phyloP scores from a whole-genome alignment of 2,797 vertebrate genomes.

The Meriones psammophilus region DNA sequence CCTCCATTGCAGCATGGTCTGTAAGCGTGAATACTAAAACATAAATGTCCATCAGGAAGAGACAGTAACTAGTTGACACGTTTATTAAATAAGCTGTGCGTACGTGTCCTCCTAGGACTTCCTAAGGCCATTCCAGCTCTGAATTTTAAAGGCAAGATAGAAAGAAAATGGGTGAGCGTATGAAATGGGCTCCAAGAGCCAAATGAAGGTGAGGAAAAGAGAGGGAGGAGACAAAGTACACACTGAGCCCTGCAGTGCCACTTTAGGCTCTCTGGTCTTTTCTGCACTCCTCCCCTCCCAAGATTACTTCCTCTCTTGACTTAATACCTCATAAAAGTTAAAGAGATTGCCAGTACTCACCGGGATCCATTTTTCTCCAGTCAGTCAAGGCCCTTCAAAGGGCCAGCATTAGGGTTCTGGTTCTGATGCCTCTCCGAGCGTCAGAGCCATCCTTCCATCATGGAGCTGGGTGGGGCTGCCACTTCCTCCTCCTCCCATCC shows the following conservation, averaged over 20 bases:
- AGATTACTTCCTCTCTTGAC: slow-evolving; percentile 2
- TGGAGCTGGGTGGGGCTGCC: slow-evolving; percentile 54
- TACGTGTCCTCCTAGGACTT: not conserved
- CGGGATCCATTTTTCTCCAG: slow-evolving; percentile 66
- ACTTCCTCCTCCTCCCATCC: slow-evolving; percentile 73
- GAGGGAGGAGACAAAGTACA: not conserved
- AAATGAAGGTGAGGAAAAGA: not conserved
- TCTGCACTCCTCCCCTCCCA: not conserved
- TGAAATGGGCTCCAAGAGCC: not conserved
- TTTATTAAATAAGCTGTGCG: slow-evolving; percentile 45
- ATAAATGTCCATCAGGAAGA: slow-evolving; percentile 31
- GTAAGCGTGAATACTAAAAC: slow-evolving; percentile 47
- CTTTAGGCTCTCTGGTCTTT: not conserved
- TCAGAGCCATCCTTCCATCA: slow-evolving; percentile 50
- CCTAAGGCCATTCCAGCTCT: slow-evolving; percentile 15
- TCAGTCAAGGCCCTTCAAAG: slow-evolving; percentile 28
- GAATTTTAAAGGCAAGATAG: slow-evolving; percentile 24
- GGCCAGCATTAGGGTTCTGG: slow-evolving; percentile 46
- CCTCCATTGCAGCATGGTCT: not conserved
- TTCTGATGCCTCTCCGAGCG: slow-evolving; percentile 46
- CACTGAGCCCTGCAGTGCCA: not conserved
- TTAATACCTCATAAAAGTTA: slow-evolving; percentile 32
- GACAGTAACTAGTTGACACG: slow-evolving; percentile 38
- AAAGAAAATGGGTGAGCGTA: slow-evolving; percentile 23
- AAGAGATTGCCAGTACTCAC: slow-evolving; percentile 68